Conservation (phyloP, 2,797 vertebrate species). For the Rachycentron canadum region DNA sequence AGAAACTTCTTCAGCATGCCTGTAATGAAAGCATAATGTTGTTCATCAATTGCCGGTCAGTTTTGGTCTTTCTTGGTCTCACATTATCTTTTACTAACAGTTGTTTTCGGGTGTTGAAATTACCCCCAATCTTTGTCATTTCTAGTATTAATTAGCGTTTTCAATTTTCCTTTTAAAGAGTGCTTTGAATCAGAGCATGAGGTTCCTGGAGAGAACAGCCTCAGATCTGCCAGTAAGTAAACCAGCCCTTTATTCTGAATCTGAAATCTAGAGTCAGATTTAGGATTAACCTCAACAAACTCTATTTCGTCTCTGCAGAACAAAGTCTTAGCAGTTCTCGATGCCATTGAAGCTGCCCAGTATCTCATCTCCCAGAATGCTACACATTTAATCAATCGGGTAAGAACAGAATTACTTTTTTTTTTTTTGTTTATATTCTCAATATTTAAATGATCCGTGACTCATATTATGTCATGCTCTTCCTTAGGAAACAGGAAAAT, state of each 20-base stretch:
- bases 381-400: constrained; percentile 86
- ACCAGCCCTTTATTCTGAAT: neutral
- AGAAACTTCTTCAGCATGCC: constrained; percentile 65
- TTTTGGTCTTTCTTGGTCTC: constrained; percentile 29
- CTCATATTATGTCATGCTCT: constrained; percentile 25
- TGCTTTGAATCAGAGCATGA: constrained; percentile 88
- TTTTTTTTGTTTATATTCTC: neutral
- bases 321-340: constrained; percentile 86
- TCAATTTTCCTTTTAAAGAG: constrained; percentile 79
- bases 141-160: constrained; percentile 7
- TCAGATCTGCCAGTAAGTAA: constrained; percentile 88
- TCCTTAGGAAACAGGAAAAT: constrained; percentile 90
- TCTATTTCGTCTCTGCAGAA: constrained; percentile 78
- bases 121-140: constrained; percentile 14
- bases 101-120: constrained; percentile 6
- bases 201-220: constrained; percentile 86
- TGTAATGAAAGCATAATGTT: constrained; percentile 12
- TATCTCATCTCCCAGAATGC: constrained; percentile 89
- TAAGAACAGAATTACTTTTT: constrained; percentile 53
- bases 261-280: neutral
- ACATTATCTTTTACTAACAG: constrained; percentile 22
- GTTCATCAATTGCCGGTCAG: constrained; percentile 1
- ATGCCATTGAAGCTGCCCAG: constrained; percentile 88
- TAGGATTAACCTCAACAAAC: neutral
- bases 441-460: neutral